Percentiles rank a stretch among this genome's conserved stretches.
Conservation (phyloP, 2,797 vertebrate species). For the Sebastes vulpes region DNA sequence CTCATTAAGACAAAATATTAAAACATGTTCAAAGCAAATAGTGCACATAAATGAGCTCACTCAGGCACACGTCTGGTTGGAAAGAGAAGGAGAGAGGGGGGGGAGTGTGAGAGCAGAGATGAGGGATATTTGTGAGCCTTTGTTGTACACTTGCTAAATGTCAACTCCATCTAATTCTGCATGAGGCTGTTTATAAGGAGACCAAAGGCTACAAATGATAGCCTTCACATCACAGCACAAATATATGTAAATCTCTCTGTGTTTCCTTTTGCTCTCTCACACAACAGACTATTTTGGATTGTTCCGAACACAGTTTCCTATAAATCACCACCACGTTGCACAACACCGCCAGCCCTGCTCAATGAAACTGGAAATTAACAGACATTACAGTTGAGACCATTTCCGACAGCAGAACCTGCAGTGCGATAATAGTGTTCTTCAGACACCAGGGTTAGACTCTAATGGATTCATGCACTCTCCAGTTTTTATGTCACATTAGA, state of each 20-base stretch:
- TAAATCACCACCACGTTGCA: neutral
- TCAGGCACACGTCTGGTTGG: neutral
- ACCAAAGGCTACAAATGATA: slow-evolving; percentile 52
- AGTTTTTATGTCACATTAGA: neutral
- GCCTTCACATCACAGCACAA: slow-evolving; percentile 8
- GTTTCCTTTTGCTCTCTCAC: neutral
- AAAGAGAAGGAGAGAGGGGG: neutral
- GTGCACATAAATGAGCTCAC: neutral
- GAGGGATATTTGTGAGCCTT: slow-evolving; percentile 8
- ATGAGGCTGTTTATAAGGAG: slow-evolving; percentile 41
- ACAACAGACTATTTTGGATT: neutral
- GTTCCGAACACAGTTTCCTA: neutral
- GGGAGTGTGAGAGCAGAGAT: slow-evolving; percentile 1
- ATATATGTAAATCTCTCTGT: slow-evolving; percentile 14
- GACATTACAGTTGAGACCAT: slow-evolving; percentile 1
- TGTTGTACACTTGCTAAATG: slow-evolving; percentile 64
- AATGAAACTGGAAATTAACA: slow-evolving; percentile 17
- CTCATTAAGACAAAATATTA: neutral
- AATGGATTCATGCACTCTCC: slow-evolving; percentile 12
- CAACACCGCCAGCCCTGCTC: neutral
- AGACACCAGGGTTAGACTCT: neutral
- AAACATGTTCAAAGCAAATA: neutral
- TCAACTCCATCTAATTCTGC: slow-evolving; percentile 64
- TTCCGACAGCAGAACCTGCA: neutral
- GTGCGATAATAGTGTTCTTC: neutral